Evolutionary conservation across 1,140 invertebrate species (phyloP).

Genomic region (Oryctes rhinoceros): DNA sequence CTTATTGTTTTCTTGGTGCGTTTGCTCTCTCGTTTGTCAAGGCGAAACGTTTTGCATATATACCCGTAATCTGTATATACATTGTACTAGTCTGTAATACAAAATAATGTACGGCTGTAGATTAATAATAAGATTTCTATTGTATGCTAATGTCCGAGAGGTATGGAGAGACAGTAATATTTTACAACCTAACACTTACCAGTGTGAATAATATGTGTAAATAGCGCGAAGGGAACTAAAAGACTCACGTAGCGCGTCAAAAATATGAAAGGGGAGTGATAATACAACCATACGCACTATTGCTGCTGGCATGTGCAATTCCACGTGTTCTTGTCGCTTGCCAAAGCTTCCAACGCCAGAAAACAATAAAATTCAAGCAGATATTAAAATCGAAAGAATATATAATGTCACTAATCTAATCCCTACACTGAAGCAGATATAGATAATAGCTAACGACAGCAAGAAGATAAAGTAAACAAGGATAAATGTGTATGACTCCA

Average conservation of each 20-base stretch:
- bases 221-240: not conserved
- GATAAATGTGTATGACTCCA: too few species aligned
- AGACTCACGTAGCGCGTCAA: not conserved
- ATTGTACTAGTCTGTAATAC: constrained; percentile 31
- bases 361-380: too few species aligned
- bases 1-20: constrained; percentile 28
- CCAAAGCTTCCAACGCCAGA: too few species aligned
- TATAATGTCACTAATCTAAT: too few species aligned
- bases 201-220: constrained; percentile 40
- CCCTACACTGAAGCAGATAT: too few species aligned
- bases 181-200: constrained; percentile 39
- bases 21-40: constrained; percentile 30
- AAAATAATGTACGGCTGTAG: constrained; percentile 39
- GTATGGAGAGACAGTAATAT: constrained; percentile 30
- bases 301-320: not conserved
- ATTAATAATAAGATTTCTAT: constrained; percentile 41
- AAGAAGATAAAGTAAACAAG: too few species aligned
- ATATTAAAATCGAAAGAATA: too few species aligned
- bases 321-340: too few species aligned
- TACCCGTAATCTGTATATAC: constrained; percentile 14
- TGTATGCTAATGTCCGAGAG: constrained; percentile 37
- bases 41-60: constrained; percentile 37
- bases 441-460: too few species aligned
- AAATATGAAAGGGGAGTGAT: not conserved
- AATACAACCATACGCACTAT: too few species aligned